These are phyloP conservation scores for Apus apus DNA, from an alignment of 2,113 vertebrate species.

Conservation along the genomic window DNA sequence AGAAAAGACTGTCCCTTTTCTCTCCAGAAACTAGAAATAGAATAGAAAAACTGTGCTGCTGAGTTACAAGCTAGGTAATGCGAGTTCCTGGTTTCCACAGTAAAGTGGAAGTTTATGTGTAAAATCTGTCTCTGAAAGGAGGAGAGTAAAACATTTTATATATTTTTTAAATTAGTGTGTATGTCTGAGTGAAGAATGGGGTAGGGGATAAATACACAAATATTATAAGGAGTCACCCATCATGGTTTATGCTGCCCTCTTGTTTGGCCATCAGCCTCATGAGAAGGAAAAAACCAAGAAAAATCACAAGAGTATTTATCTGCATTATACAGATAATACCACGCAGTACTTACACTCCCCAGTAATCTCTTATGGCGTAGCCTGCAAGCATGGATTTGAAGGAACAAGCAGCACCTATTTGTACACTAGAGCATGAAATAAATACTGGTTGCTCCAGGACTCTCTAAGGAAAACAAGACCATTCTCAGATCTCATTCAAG, in stretches of 20 bases:
- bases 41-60: conserved; percentile 15
- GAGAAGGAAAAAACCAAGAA: not conserved
- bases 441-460: not conserved
- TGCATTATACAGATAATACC: not conserved
- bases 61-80: not conserved
- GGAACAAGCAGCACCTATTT: not conserved
- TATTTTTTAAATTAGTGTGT: not conserved
- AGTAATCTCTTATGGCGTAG: not conserved
- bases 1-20: conserved; percentile 52
- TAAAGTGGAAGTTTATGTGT: not conserved
- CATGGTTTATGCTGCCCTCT: not conserved
- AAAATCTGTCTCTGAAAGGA: not conserved
- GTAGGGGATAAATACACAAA: not conserved
- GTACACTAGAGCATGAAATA: not conserved
- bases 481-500: conserved; percentile 12
- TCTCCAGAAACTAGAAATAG: conserved; percentile 45
- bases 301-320: not conserved
- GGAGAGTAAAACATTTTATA: not conserved
- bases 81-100: not conserved
- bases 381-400: not conserved
- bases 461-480: conserved; percentile 18
- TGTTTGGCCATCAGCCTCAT: not conserved
- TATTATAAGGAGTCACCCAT: not conserved
- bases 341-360: not conserved
- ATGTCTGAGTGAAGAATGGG: not conserved